Percentiles rank a stretch among this genome's conserved stretches.
phyloP scores from a whole-genome alignment of 2,888 invertebrate species.

The Autographa gamma region DNA sequence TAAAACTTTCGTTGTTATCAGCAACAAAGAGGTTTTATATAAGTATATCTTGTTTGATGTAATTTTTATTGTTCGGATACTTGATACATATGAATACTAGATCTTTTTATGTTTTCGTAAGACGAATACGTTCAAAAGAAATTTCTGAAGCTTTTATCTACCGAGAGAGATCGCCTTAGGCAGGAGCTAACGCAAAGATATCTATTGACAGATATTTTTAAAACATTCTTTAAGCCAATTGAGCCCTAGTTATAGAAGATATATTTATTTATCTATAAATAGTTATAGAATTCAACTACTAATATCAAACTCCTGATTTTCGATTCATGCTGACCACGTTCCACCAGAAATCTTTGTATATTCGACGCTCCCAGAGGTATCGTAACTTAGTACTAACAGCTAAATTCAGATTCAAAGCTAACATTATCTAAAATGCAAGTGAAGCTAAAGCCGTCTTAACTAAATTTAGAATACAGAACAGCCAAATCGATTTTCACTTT shows the following conservation, averaged over 20 bases:
- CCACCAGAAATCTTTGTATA: neutral
- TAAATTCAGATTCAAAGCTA: constrained; percentile 1
- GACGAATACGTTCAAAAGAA: constrained; percentile 2
- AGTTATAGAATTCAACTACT: no score
- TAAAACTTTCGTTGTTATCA: constrained; percentile 45
- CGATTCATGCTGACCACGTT: neutral
- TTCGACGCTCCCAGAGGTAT: neutral
- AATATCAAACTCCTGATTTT: neutral
- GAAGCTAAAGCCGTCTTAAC: constrained; percentile 1
- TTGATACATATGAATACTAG: constrained; percentile 13
- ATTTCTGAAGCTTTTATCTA: neutral
- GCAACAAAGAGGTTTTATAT: constrained; percentile 32
- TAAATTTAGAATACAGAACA: constrained; percentile 2
- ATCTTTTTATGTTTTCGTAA: neutral
- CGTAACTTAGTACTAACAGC: constrained; percentile 4
- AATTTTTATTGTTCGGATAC: constrained; percentile 27
- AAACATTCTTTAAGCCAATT: neutral
- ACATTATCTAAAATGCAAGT: constrained; percentile 1
- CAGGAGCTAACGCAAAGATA: neutral
- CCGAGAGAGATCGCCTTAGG: neutral
- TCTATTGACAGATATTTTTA: neutral
- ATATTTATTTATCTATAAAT: no score
- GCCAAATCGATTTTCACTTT: neutral
- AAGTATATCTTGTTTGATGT: constrained; percentile 21
- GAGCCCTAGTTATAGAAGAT: no score